Evolutionary conservation across 2,113 vertebrate genomes (phyloP), one percentile per base, ranked within the genome.

Genomic region (Brachyistius frenatus): DNA sequence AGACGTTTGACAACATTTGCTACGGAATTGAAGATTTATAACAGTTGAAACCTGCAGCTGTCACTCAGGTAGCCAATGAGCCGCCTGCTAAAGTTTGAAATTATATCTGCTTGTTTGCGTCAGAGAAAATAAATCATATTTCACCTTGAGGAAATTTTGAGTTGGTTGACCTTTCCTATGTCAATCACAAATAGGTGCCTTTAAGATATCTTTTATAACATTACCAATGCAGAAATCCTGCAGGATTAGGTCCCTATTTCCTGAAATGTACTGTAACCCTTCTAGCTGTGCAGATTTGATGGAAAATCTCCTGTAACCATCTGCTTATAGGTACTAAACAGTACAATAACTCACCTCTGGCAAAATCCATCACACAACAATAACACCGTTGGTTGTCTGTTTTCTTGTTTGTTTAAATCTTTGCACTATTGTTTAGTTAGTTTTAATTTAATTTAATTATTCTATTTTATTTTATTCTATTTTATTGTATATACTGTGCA

Each of bases 221-320:
- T 23, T 23, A 30, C 31, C 57, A 36, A 47, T 74, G 15, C 30
- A 57, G 49, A 33, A 53, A 46, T 56, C 53, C 16, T 76, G 16
- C 32, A 71, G 77, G 23, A 44, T 32, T 15, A 66, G 33, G 31
- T 31, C 2, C 33, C 14, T 13, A 13, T 66, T 61, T 37, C 11
- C 44, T 53, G 32, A 46, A 37, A 73, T 67, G 47, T 62, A 35
- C 16, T 10, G 23, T 23, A 1, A 23, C 23, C 68, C 44, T 15
- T 64, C 70, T 66, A 71, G 65, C 74, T 75, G 80, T 75, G 81
- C 69, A 60, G 39, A 60, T 68, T 52, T 55, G 50, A 74, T 66
- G 47, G 32, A 54, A 61, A 75, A 33, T 69, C 66, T 66, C 55
- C 9, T 15, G 31, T 52, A 73, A 55, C 56, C 76, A 77, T 78